Base-by-base conservation (phyloP, 2,113 vertebrate species). In the Xiphorhynchus elegans region DNA sequence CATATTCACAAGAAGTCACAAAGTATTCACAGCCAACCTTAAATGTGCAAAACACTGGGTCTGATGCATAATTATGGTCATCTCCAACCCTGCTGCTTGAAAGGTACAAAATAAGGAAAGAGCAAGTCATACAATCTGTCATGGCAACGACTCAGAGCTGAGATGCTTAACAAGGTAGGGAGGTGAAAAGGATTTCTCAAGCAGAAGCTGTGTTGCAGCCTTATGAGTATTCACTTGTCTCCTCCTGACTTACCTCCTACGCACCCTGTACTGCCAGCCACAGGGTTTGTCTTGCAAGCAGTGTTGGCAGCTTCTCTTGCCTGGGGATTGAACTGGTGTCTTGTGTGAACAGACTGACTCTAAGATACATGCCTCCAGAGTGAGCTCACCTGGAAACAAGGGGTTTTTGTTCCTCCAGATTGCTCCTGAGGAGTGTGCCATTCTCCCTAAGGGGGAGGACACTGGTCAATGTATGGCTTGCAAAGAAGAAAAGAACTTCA, bases 231-330 rank as follows among this genome's bases (percentile, higher is more conserved):
- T 93, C 58, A 53, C n/a, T 83, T 66, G 11, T 63, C 52, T 81
- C 39, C 37, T 88, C 83, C 49, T 91, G 81, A 91, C 50, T 89
- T 82, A 10, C 42, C 47, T 90, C 66, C 58, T 82, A 75, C 69
- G 46, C 60, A 63, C 0, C 3, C 39, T 39, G 50, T 44, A 78
- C 67, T 85, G 67, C 35, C 66, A 88, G 68, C 82, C 50, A 29
- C 29, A n/a, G 81, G 40, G 39, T 44, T 67, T 75, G 70, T 44
- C 85, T 90, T 87, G 52, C 47, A 75, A 47, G 56, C 52, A 75
- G 47, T 3, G 17, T 18, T 87, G 74, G 66, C 78, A 92, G 8
- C 29, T 47, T 46, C 49, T 39, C 17, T 72, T 68, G 53, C 64
- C 53, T 83, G 63, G 64, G 87, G 74, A 42, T 50, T 78, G 47